Evolutionary conservation across 2,113 vertebrate species (phyloP).

Genomic region (Puma concolor): DNA sequence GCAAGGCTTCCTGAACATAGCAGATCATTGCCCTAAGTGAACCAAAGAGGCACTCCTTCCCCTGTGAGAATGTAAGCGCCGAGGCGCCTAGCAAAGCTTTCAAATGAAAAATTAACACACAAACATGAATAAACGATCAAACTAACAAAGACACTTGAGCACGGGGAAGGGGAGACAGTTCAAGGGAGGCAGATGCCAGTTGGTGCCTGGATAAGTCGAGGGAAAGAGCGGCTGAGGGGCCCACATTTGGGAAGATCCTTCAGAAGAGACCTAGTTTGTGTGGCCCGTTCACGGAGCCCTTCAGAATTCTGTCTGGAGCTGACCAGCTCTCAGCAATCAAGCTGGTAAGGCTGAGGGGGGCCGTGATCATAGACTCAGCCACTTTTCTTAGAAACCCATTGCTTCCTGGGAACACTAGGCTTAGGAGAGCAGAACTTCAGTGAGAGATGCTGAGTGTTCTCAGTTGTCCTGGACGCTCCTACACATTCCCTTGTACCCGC

Average conservation of each 20-base stretch:
- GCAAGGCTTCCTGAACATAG: background rate
- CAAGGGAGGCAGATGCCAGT: background rate
- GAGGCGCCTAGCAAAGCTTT: background rate
- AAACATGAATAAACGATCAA: background rate
- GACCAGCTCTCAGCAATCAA: background rate
- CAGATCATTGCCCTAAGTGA: background rate
- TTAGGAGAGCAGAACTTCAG: background rate
- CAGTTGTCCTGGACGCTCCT: background rate
- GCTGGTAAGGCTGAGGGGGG: background rate
- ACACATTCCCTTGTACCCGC: background rate
- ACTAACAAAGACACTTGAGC: background rate
- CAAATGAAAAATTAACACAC: background rate
- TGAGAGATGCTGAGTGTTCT: fast-evolving
- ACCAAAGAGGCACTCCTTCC: background rate
- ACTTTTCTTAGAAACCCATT: background rate
- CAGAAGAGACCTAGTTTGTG: background rate
- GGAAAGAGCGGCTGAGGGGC: background rate
- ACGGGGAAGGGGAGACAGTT: background rate
- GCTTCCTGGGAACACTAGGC: background rate
- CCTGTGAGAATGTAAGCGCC: background rate
- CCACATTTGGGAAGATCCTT: background rate
- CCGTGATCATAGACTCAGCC: background rate
- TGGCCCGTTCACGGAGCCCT: background rate
- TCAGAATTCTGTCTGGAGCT: background rate
- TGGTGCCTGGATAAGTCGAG: background rate